Evolutionary conservation across 2,888 invertebrate genomes (phyloP), one percentile per base, ranked within the genome.

Genomic region (Chesias legatella): DNA sequence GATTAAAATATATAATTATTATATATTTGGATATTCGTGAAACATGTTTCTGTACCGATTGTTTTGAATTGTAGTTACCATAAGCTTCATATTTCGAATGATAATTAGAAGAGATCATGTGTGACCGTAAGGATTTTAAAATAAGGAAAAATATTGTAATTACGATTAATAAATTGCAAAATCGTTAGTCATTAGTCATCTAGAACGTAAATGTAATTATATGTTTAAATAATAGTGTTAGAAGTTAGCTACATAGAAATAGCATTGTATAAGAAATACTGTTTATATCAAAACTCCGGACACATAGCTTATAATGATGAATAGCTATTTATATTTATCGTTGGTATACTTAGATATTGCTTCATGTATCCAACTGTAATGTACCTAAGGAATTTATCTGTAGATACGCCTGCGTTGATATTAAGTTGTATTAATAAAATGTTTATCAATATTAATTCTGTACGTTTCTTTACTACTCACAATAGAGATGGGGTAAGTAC

Each of bases 221-320:
- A 22, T n/a, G n/a, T n/a, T 6, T 32, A 24, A n/a, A 28, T 29
- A 10, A n/a, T n/a, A 25, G 20, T 21, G 10, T 5, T 24, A 20
- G 34, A 48, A 44, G 38, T 44, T 8, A 30, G 23, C 9, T 28
- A 33, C 5, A 26, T 37, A 45, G 21, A 33, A 17, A 8, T 38
- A 38, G 33, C n/a, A 35, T 36, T 40, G 32, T 48, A 37, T 33
- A 56, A 56, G n/a, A n/a, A 63, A 60, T 61, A 55, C 60, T 69
- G 42, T 73, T 60, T 76, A 67, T 68, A 70, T 70, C 78, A 72
- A 78, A 77, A 76, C 77, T 79, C 76, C 79, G 75, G 70, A 50
- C 30, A 29, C 3, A 27, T 40, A 28, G 25, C 10, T 33, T 6
- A 27, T 28, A 26, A 37, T 24, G 29, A 5, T 8, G 10, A n/a